Percentiles rank a stretch among this genome's conserved stretches.
These are phyloP conservation scores for Hippocampus comes DNA, from an alignment of 2,113 vertebrate species.

Conservation along the genomic window DNA sequence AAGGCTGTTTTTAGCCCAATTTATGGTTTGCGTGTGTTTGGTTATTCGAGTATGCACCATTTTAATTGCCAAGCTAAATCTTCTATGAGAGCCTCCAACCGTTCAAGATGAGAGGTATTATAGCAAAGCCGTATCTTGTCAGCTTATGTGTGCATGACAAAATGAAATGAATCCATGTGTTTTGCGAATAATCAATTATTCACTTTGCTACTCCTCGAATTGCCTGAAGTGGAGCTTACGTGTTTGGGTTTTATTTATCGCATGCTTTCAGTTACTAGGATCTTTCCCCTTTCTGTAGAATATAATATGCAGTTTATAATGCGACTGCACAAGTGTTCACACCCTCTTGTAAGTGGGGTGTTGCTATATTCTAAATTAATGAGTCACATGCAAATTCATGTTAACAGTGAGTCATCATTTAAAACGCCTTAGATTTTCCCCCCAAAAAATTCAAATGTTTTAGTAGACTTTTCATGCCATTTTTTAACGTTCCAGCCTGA, in stretches of 20 bases:
- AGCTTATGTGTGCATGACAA: not conserved
- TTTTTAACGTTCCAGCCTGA: too few relatives aligned
- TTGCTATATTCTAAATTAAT: not conserved
- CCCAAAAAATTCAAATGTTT: too few relatives aligned
- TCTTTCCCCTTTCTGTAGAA: not conserved
- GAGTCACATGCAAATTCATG: not conserved
- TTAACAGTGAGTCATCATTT: not conserved
- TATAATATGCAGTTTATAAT: not conserved
- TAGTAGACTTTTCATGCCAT: too few relatives aligned
- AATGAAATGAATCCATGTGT: slow-evolving; percentile 5
- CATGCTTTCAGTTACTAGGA: not conserved
- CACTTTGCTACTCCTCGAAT: not conserved
- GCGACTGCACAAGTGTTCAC: not conserved
- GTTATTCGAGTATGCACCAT: not conserved
- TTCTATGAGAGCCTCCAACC: not conserved
- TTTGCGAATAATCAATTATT: slow-evolving; percentile 5
- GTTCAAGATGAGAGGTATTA: not conserved
- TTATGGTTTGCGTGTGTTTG: not conserved
- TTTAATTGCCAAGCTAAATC: slow-evolving; percentile 4
- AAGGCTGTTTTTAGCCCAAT: not conserved
- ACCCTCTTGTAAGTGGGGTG: not conserved
- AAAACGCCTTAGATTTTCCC: too few relatives aligned
- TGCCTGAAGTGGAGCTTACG: not conserved
- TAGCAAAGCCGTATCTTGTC: not conserved
- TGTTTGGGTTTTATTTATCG: not conserved